Evolutionary conservation across 2,113 vertebrate species (phyloP).

Genomic region (Crypturellus undulatus): DNA sequence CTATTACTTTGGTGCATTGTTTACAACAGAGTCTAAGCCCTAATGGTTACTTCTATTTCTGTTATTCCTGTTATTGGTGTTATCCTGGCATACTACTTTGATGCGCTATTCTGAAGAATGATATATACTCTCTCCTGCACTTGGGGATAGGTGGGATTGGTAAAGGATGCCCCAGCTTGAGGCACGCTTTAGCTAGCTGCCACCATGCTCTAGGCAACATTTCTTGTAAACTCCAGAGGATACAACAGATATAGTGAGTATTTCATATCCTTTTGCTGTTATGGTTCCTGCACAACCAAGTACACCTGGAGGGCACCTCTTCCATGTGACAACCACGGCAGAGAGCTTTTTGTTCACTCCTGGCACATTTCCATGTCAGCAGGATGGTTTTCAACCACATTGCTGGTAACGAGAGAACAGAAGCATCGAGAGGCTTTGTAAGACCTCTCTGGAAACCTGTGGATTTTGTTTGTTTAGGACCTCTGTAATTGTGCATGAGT

Average conservation of each 20-base stretch:
- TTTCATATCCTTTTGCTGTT: neutral
- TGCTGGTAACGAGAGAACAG: neutral
- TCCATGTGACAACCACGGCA: neutral
- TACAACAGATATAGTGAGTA: neutral
- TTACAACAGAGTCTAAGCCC: neutral
- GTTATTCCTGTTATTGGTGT: neutral
- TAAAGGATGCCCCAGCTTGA: neutral
- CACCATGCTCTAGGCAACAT: neutral
- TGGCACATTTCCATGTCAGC: neutral
- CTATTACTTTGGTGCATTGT: neutral
- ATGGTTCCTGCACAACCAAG: neutral
- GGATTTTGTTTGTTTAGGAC: slow-evolving; percentile 50
- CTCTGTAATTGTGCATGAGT: neutral
- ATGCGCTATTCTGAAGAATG: neutral
- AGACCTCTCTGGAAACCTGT: neutral
- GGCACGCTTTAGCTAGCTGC: neutral
- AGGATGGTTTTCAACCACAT: neutral
- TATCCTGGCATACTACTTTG: neutral
- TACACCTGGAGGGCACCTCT: neutral
- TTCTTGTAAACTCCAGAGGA: neutral
- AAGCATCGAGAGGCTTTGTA: neutral
- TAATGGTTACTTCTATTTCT: neutral
- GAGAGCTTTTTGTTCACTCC: neutral
- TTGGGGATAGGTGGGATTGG: neutral
- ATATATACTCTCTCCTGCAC: neutral